Conservation (phyloP, 2,113 vertebrate genomes). For the Odontophorus gujanensis region DNA sequence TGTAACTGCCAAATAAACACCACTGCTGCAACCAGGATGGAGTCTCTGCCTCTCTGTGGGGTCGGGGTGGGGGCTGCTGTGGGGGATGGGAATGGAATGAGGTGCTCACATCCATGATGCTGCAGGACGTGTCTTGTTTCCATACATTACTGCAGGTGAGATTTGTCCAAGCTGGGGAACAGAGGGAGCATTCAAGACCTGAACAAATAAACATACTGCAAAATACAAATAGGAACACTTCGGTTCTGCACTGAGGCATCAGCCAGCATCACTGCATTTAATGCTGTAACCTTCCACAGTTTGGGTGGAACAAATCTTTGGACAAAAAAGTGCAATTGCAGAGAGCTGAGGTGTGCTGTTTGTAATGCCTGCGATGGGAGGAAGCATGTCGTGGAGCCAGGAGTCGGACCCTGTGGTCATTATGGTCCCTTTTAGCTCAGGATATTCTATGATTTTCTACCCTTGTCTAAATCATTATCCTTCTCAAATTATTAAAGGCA, state of each 20-base stretch:
- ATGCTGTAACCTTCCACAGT: not conserved
- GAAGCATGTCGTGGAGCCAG: not conserved
- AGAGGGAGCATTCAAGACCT: too few relatives aligned
- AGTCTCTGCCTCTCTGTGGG: not conserved
- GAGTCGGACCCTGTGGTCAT: too few relatives aligned
- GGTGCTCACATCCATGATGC: accelerated
- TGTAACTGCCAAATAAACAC: not conserved
- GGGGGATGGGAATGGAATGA: accelerated
- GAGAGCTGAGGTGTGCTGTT: accelerated
- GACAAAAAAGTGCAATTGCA: accelerated
- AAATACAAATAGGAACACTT: not conserved
- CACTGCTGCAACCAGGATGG: not conserved
- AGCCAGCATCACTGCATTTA: accelerated
- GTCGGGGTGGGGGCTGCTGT: accelerated
- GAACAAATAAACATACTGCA: not conserved
- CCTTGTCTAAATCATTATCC: not conserved
- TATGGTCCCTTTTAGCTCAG: too few relatives aligned
- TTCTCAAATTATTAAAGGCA: not conserved
- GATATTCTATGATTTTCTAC: too few relatives aligned
- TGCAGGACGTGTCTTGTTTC: accelerated
- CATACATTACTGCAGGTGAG: not conserved
- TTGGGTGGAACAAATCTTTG: not conserved
- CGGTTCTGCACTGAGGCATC: not conserved
- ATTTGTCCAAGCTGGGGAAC: not conserved
- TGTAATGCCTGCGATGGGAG: not conserved